These are phyloP conservation scores for Emydocephalus ijimae DNA, from an alignment of 2,113 vertebrate genomes.

Conservation along the genomic window DNA sequence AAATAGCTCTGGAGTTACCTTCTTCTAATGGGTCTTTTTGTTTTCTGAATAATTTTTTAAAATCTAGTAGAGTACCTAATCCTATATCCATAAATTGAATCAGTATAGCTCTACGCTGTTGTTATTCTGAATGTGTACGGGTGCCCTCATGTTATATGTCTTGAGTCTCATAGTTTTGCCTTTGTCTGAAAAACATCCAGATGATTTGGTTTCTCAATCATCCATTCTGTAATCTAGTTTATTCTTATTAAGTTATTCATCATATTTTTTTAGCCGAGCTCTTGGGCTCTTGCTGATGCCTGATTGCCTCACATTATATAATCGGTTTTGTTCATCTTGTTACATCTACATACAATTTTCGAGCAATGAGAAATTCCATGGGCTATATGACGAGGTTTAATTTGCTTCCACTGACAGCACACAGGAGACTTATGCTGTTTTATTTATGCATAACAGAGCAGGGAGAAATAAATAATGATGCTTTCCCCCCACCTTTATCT, in stretches of 20 bases:
- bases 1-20: background rate
- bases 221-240: background rate
- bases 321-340: background rate
- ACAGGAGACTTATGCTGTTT: background rate
- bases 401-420: background rate
- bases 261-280: background rate
- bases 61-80: background rate
- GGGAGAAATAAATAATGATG: background rate
- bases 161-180: background rate
- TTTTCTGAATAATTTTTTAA: background rate
- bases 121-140: background rate
- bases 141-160: background rate
- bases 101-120: background rate
- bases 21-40: background rate
- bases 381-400: background rate
- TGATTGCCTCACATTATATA: background rate
- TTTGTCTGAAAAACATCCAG: background rate
- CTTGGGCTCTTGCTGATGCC: background rate
- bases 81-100: background rate
- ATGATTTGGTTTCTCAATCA: background rate
- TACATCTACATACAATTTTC: background rate
- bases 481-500: background rate
- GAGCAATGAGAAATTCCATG: background rate
- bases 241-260: background rate
- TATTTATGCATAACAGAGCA: background rate